Conservation (phyloP, 2,113 vertebrate species). For the Esox niger region DNA sequence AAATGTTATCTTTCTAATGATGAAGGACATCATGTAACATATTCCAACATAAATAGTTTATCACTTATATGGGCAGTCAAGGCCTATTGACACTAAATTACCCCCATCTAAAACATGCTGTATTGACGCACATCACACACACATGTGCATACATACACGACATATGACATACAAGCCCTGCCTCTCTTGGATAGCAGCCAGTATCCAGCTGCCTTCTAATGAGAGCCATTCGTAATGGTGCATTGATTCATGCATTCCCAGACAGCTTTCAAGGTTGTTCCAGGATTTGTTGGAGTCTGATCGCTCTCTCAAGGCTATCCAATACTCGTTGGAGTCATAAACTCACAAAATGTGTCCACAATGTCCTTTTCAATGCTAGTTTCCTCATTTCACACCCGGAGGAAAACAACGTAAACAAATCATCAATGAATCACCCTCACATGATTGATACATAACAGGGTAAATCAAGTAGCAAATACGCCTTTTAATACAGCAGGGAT, state of each 20-base stretch:
- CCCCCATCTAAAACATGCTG: neutral
- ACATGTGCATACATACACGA: conserved; percentile 1
- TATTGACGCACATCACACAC: conserved; percentile 14
- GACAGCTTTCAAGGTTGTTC: neutral
- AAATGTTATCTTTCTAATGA: conserved; percentile 19
- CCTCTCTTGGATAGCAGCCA: neutral
- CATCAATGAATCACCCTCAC: too few relatives aligned
- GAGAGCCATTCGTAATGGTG: neutral
- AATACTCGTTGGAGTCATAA: neutral
- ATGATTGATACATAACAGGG: too few relatives aligned
- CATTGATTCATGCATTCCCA: neutral
- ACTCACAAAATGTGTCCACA: neutral
- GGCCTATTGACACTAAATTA: neutral
- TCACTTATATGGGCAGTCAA: neutral
- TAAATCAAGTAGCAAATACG: too few relatives aligned
- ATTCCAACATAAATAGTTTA: conserved; percentile 16
- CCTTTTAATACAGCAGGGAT: too few relatives aligned
- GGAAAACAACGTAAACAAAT: neutral
- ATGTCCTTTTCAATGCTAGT: neutral
- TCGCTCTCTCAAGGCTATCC: neutral
- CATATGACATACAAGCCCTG: neutral
- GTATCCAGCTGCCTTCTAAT: neutral
- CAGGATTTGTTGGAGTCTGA: neutral
- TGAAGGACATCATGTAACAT: too few relatives aligned
- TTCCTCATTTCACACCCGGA: neutral